Base-by-base conservation (phyloP, 1,140 invertebrate genomes). In the Cryptotermes secundus region DNA sequence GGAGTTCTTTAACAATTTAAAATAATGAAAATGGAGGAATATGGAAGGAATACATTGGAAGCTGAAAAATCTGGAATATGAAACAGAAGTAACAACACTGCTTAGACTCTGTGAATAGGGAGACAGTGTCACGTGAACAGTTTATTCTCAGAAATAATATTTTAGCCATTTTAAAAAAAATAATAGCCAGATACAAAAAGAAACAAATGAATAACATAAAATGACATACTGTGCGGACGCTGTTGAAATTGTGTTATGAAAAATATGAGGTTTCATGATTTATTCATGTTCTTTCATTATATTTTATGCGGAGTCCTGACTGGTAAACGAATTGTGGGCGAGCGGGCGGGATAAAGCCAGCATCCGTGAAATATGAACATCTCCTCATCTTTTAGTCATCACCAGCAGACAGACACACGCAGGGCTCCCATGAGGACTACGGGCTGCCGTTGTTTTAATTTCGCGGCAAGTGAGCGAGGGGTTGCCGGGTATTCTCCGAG, bases 291-390 rank as follows among this genome's bases (percentile, higher is more conserved):
- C 59, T 72, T 1, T 72, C 26, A 31, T 19, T 22, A 1, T 49
- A 49, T 49, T 49, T 49, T 49, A 49, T 49, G 16, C 45, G 22
- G 45, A 49, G 16, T 19, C 45, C 45, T 22, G 19, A 72, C 59
- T 72, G 26, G 59, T 72, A 72, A 72, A 72, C 26, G 59, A 72
- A 72, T 72, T 72, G 59, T 72, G 59, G 59, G 59, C n/a, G 59
- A 72, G 26, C 7, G 26, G 26, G 59, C 16, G 26, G 59, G 59
- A 82, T 82, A 42, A 38, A 82, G 19, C 42, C 81, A 82, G 81
- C 45, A 45, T 38, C 81, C 81, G 81, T 82, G 81, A 82, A 82
- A 82, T 82, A 82, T 82, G 81, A 82, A 82, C 81, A 82, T 38
- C 81, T 38, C 81, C n/a, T 45, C 81, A 38, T 72, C 59, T 72